Conservation (phyloP, 2,888 invertebrate species). For the Cosmia pyralina region DNA sequence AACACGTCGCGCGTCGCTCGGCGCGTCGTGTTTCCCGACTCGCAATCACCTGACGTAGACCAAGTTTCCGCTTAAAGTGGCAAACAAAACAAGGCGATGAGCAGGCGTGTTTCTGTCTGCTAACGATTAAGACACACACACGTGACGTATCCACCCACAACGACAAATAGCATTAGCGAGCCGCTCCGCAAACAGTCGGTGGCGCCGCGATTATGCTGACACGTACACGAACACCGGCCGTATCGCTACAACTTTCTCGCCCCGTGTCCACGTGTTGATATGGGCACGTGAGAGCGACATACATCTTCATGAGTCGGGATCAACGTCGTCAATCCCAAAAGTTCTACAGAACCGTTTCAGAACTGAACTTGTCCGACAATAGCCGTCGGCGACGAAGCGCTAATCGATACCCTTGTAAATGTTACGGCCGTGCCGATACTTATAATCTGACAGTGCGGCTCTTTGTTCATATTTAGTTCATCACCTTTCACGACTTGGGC, state of each 20-base stretch:
- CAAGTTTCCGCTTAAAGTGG: slow-evolving; percentile 82
- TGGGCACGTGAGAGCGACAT: slow-evolving; percentile 73
- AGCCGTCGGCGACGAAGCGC: slow-evolving; percentile 61
- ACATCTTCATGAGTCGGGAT: slow-evolving; percentile 74
- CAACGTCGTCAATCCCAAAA: slow-evolving; percentile 72
- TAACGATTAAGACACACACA: slow-evolving; percentile 88
- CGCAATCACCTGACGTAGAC: slow-evolving; percentile 80
- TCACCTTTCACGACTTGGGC: slow-evolving; percentile 82
- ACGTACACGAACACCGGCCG: slow-evolving; percentile 71
- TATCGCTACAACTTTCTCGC: slow-evolving; percentile 75
- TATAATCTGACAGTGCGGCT: slow-evolving; percentile 76
- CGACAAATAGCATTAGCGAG: slow-evolving; percentile 87
- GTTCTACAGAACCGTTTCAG: slow-evolving; percentile 64
- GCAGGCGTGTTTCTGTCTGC: slow-evolving; percentile 82
- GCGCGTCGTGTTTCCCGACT: slow-evolving; percentile 66
- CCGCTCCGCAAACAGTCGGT: slow-evolving; percentile 84
- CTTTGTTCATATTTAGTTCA: slow-evolving; percentile 85
- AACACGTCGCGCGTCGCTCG: slow-evolving; percentile 68
- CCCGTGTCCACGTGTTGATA: slow-evolving; percentile 76
- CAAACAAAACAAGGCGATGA: slow-evolving; percentile 84
- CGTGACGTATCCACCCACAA: slow-evolving; percentile 82
- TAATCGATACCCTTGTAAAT: slow-evolving; percentile 72
- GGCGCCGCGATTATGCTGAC: slow-evolving; percentile 84
- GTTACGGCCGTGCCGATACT: slow-evolving; percentile 76
- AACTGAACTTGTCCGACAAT: slow-evolving; percentile 62